Evolutionary conservation across 2,797 vertebrate species (phyloP).

Genomic region (Pangasius larnaudii): DNA sequence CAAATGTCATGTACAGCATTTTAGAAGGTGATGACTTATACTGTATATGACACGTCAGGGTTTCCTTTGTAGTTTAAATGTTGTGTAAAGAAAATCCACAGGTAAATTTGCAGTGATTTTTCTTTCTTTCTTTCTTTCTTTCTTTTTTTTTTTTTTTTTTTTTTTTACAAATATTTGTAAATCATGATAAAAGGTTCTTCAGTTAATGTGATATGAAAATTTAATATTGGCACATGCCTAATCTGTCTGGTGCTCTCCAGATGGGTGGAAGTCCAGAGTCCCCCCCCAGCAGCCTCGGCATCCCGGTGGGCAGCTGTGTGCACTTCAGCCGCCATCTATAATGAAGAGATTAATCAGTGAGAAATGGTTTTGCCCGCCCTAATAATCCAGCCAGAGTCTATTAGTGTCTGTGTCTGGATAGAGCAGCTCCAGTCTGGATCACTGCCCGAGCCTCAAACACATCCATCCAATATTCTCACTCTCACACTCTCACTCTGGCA

Average conservation of each 20-base stretch:
- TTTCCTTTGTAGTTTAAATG: neutral
- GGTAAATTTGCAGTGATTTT: neutral
- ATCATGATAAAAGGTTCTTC: neutral
- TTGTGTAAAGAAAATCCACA: neutral
- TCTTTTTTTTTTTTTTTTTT: too few relatives aligned
- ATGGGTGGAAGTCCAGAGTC: neutral
- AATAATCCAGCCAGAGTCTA: constrained; percentile 47
- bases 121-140: too few relatives aligned
- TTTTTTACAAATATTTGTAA: neutral
- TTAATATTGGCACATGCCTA: neutral
- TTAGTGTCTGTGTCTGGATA: constrained; percentile 47
- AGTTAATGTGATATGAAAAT: neutral
- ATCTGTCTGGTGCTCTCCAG: neutral
- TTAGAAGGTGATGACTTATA: neutral
- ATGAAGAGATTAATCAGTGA: constrained; percentile 54
- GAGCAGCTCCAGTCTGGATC: constrained; percentile 34
- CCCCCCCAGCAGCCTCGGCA: neutral
- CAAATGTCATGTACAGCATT: neutral
- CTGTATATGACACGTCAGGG: neutral
- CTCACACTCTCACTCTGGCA: neutral
- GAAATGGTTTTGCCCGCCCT: constrained; percentile 45
- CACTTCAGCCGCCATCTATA: constrained; percentile 39
- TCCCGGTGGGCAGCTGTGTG: constrained; percentile 22
- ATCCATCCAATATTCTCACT: constrained; percentile 28
- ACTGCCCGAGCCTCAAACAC: constrained; percentile 26